phyloP scores from a whole-genome alignment of 2,888 invertebrate genomes.

The Cheilosia pagana region DNA sequence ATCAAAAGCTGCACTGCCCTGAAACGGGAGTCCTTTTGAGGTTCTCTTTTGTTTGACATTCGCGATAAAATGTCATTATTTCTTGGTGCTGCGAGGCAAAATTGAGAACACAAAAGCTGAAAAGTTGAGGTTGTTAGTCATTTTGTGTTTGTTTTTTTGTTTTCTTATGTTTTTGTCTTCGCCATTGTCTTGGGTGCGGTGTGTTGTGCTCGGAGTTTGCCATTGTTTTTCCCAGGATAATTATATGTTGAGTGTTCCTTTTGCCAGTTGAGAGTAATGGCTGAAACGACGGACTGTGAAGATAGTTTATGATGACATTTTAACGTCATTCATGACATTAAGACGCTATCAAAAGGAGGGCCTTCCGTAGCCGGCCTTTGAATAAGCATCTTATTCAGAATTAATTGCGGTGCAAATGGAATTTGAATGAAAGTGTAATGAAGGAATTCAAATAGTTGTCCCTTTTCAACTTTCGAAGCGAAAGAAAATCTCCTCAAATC shows the following conservation, averaged over 20 bases:
- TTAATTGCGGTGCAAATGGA: too few species aligned
- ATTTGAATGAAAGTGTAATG: too few species aligned
- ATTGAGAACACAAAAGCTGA: conserved; percentile 39
- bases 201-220: not conserved
- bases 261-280: conserved; percentile 1
- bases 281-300: not conserved
- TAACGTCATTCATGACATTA: conserved; percentile 1
- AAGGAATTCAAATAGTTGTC: too few species aligned
- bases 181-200: conserved; percentile 2
- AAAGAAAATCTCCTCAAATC: too few species aligned
- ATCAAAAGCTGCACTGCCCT: conserved; percentile 58
- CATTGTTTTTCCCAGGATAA: conserved; percentile 16
- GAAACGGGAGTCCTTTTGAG: conserved; percentile 45
- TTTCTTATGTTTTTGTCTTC: conserved; percentile 18
- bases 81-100: conserved; percentile 39
- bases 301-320: not conserved
- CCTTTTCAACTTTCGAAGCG: too few species aligned
- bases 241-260: conserved; percentile 2
- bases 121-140: conserved; percentile 56
- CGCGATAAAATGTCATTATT: conserved; percentile 62
- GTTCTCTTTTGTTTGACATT: conserved; percentile 42
- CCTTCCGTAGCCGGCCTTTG: not conserved
- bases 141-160: conserved; percentile 27
- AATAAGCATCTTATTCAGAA: too few species aligned
- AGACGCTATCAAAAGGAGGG: not conserved